phyloP scores from a whole-genome alignment of 2,113 vertebrate species.

The Cnemophilus loriae region DNA sequence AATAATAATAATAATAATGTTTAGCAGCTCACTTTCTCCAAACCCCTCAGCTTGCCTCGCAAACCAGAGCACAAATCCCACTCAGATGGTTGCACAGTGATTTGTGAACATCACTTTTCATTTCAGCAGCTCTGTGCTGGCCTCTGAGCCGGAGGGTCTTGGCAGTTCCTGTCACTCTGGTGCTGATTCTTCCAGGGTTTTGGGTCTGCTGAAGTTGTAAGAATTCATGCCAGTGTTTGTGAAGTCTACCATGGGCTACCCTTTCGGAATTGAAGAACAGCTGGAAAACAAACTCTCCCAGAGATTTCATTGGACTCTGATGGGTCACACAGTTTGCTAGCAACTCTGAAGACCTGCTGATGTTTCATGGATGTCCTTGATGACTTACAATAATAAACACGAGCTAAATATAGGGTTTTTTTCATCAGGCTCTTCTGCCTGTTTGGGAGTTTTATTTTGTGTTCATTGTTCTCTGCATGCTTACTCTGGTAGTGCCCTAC shows the following conservation, averaged over 20 bases:
- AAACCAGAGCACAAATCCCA: background rate
- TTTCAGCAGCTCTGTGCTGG: background rate
- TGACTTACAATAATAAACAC: background rate
- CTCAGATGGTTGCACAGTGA: background rate
- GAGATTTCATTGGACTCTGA: background rate
- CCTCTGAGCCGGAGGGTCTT: background rate
- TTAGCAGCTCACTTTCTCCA: background rate
- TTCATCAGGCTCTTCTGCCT: background rate
- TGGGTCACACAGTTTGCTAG: background rate
- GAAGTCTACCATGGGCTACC: background rate
- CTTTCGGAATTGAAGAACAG: background rate
- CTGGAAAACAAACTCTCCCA: background rate
- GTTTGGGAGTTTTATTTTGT: background rate
- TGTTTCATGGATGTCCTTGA: background rate
- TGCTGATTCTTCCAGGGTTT: background rate
- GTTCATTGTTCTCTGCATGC: background rate
- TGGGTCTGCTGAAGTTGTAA: background rate
- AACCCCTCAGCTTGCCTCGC: background rate
- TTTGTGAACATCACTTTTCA: background rate
- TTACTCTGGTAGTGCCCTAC: background rate
- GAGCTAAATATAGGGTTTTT: background rate
- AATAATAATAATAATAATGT: background rate
- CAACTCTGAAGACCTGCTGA: background rate
- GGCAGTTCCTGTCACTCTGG: background rate
- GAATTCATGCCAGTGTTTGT: background rate